Evolutionary conservation across 2,888 invertebrate species (phyloP), one percentile per base, ranked within the genome.

Genomic region (Neoascia interrupta): DNA sequence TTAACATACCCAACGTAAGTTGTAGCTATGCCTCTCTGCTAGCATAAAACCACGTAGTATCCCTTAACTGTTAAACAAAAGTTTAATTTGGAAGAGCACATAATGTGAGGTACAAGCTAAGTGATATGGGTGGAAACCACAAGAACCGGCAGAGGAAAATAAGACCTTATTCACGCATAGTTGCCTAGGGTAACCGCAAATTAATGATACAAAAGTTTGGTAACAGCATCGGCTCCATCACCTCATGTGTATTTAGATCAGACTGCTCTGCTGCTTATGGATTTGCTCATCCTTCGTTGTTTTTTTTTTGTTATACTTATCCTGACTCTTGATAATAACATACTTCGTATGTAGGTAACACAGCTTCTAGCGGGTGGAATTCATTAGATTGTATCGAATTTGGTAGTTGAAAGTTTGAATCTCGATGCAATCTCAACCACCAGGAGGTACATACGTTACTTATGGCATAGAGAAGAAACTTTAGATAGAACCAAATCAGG

Each of bases 181-280:
- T 64, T 64, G 53, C 64, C 53, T 64, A 23, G 45, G 43, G 64
- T 64, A 54, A 64, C 64, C 64, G 26, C 64, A 64, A 54, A 64
- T 64, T 64, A 64, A 64, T 64, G 64, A 64, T 64, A 54, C 64
- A 64, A 64, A 51, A 64, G 64, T 51, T 64, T 54, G 53, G 64
- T 36, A 54, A 34, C 34, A 58, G 18, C 37, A 56, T n/a, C n/a
- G n/a, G 54, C 54, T 23, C 13, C 43, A 58, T 15, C 5, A 28
- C 13, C 5, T 19, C 31, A 8, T 4, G 6, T 43, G 6, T 41
- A 15, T 3, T 34, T 31, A n/a, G n/a, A 6, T 31, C n/a, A 8
- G 8, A 31, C 31, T 31, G 3, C 8, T 31, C 3, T n/a, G n/a
- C n/a, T n/a, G n/a, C n/a, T n/a, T n/a, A n/a, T n/a, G n/a, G n/a